A percentile compares a stretch with the other conserved stretches of the same genome.
Conservation (phyloP, 2,113 vertebrate species). For the Gymnogyps californianus region DNA sequence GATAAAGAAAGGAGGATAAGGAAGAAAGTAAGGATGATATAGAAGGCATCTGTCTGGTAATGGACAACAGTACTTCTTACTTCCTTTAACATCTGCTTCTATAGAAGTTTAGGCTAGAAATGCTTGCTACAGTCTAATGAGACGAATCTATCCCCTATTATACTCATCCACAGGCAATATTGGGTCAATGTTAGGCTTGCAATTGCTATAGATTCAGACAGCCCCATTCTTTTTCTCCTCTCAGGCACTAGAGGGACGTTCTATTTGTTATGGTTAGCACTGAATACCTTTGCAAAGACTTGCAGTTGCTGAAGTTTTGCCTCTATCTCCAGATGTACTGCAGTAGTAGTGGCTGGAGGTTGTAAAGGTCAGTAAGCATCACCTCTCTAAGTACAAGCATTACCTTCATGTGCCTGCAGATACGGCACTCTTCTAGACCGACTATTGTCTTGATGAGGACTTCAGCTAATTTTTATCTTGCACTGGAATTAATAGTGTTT, state of each 20-base stretch:
- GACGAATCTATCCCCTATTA: not conserved
- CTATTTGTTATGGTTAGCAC: not conserved
- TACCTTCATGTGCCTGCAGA: not conserved
- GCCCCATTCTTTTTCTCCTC: not conserved
- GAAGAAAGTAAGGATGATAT: not conserved
- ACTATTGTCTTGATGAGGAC: not conserved
- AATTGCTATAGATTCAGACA: not conserved
- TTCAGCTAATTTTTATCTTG: not conserved
- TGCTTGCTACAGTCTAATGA: not conserved
- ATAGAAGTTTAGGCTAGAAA: not conserved
- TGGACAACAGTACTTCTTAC: not conserved
- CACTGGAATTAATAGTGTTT: not conserved
- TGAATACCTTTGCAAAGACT: not conserved
- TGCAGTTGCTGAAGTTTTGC: not conserved
- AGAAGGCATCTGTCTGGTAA: not conserved
- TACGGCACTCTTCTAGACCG: not conserved
- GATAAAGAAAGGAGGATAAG: not conserved
- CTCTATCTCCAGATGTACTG: not conserved
- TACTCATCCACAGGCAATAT: too few relatives aligned
- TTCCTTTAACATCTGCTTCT: not conserved
- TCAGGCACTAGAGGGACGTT: not conserved
- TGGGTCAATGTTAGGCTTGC: not conserved
- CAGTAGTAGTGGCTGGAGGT: not conserved
- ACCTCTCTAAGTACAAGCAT: not conserved
- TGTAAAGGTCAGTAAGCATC: not conserved